Evolutionary conservation across 2,797 vertebrate species (phyloP).

Genomic region (Nasua narica): DNA sequence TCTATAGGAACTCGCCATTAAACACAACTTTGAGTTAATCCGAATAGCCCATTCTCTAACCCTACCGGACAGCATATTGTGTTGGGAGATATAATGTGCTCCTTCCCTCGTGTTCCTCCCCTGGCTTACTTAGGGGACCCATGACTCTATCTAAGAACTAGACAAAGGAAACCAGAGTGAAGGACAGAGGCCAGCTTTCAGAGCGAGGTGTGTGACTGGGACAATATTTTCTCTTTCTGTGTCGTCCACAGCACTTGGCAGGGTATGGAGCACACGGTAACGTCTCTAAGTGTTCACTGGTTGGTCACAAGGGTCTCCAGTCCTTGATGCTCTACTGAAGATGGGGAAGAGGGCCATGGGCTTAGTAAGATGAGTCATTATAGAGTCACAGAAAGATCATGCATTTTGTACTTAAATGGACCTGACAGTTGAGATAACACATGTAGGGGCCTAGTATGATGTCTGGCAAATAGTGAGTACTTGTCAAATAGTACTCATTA

Average conservation of each 20-base stretch:
- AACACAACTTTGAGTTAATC: constrained; percentile 24
- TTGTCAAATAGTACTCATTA: constrained; percentile 16
- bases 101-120: not conserved
- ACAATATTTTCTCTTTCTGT: constrained; percentile 23
- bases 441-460: not conserved
- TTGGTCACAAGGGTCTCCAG: not conserved
- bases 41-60: not conserved
- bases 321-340: not conserved
- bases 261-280: not conserved
- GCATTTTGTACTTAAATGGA: not conserved
- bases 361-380: not conserved
- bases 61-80: not conserved
- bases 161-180: constrained; percentile 20
- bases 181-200: constrained; percentile 9
- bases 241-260: not conserved
- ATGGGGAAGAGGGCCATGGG: not conserved
- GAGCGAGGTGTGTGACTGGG: not conserved
- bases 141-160: not conserved
- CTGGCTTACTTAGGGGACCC: not conserved
- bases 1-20: not conserved
- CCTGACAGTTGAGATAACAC: not conserved
- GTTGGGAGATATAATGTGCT: not conserved
- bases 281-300: not conserved
- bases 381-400: constrained; percentile 32
- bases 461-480: not conserved